These are phyloP conservation scores for Helleia helle DNA, from an alignment of 2,888 invertebrate genomes.

Conservation along the genomic window DNA sequence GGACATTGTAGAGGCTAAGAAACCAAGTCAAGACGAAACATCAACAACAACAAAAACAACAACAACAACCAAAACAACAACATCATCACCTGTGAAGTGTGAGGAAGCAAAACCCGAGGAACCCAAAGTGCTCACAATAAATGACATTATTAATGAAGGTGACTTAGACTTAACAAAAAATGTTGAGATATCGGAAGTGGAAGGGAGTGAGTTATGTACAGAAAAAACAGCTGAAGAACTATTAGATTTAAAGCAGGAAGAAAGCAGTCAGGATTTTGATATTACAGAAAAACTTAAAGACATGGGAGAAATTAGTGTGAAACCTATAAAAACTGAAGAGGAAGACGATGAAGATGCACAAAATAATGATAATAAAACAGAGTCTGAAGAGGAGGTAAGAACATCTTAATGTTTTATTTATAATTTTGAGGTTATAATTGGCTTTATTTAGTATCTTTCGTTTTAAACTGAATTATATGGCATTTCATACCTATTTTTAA, in stretches of 20 bases:
- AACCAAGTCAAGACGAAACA: constrained; percentile 25
- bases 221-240: constrained; percentile 56
- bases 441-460: too few relatives aligned
- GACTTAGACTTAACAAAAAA: constrained; percentile 62
- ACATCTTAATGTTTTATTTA: background rate
- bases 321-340: constrained; percentile 47
- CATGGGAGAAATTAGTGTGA: constrained; percentile 74
- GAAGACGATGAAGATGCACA: constrained; percentile 33
- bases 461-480: too few relatives aligned
- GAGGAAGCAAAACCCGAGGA: constrained; percentile 19
- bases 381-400: constrained; percentile 58
- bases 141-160: constrained; percentile 63
- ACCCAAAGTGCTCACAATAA: constrained; percentile 63
- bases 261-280: constrained; percentile 67
- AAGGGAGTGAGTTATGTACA: constrained; percentile 56
- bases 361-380: constrained; percentile 41
- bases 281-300: constrained; percentile 77
- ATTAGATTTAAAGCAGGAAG: constrained; percentile 51
- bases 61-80: too few relatives aligned
- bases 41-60: constrained; percentile 16
- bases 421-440: too few relatives aligned
- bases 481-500: too few relatives aligned
- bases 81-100: constrained; percentile 16
- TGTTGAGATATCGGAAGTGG: constrained; percentile 65
- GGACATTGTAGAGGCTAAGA: constrained; percentile 50